Base-by-base conservation (phyloP, 2,888 invertebrate genomes). In the Tanytarsus gracilentus region DNA sequence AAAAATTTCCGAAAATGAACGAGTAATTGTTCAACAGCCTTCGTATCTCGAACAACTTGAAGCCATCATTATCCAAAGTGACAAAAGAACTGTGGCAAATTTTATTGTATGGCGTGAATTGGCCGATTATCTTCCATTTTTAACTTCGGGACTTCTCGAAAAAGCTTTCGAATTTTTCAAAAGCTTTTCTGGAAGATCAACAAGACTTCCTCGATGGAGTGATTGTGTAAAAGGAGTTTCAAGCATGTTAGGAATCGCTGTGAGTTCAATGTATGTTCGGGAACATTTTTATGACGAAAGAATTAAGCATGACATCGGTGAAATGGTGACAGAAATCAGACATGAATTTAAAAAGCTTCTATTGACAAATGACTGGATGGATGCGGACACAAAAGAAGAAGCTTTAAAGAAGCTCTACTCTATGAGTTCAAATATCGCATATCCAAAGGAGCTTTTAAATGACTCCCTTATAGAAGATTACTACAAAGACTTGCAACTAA, bases 41-140 rank as follows among this genome's bases (percentile, higher is more conserved):
- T 68, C 69, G 14, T 79, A 73, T 65, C 62, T 76, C 23, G 67
- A 65, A 48, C 69, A 74, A 40, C 68, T 75, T 6, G 71, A 72
- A 23, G 16, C 2, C 11, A 26, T 60, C 23, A 23, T 60, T 6
- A 50, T 39, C 6, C 27, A 18, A 50, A 60, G 50, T 7, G 50
- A 36, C 29, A 65, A 9, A 66, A 77, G 79, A 62, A 72, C 71
- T 4, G 67, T 78, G 44, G 76, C 78, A 39, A 79, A 79, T 66
- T 79, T 78, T 66, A 70, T 78, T 64, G 68, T 77, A 67, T 79
- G 78, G 77, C 69, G 77, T 62, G 68, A 68, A 4, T 72, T 76
- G 3, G 70, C 72, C 2, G 71, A 71, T 61, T 66, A 70, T 4
- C 64, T 66, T 2, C 68, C 69, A 11, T 75, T 71, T 64, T 67